A percentile compares a stretch with the other conserved stretches of the same genome.
These are phyloP conservation scores for Vulpes vulpes DNA, from an alignment of 2,113 vertebrate species.

Conservation along the genomic window DNA sequence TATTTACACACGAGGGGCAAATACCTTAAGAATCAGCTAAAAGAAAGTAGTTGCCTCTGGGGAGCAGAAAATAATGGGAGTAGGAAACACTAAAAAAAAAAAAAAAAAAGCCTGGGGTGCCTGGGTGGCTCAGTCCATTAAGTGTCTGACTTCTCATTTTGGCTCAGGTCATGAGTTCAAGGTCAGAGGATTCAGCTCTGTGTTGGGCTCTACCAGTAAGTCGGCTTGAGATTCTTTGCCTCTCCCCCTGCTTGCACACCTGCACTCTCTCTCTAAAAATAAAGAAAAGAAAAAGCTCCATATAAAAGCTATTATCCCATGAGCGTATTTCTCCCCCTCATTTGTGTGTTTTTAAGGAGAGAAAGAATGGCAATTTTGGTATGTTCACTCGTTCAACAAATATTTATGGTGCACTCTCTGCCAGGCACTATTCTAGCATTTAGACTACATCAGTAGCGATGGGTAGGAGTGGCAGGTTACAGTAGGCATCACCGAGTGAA, in stretches of 20 bases:
- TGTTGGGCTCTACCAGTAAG: background rate
- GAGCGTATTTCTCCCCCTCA: background rate
- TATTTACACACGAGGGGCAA: background rate
- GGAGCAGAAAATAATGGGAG: background rate
- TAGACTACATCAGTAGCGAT: background rate
- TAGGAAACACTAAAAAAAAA: background rate
- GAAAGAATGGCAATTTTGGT: slow-evolving; percentile 20
- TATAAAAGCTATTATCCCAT: background rate
- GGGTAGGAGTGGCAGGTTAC: background rate
- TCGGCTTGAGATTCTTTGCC: background rate
- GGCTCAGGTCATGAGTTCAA: background rate
- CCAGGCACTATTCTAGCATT: background rate
- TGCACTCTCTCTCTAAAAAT: background rate
- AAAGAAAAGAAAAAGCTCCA: background rate
- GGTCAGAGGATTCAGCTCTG: background rate
- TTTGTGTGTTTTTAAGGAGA: slow-evolving; percentile 34
- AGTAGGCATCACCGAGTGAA: background rate
- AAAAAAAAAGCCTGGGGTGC: background rate
- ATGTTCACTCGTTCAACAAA: slow-evolving; percentile 31
- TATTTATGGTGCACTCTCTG: background rate
- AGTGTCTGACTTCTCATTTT: background rate
- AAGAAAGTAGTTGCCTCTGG: background rate
- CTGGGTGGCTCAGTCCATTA: background rate
- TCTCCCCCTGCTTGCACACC: background rate
- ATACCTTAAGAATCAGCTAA: background rate